Evolutionary conservation across 2,113 vertebrate genomes (phyloP).

Genomic region (Acrocephalus kingi): DNA sequence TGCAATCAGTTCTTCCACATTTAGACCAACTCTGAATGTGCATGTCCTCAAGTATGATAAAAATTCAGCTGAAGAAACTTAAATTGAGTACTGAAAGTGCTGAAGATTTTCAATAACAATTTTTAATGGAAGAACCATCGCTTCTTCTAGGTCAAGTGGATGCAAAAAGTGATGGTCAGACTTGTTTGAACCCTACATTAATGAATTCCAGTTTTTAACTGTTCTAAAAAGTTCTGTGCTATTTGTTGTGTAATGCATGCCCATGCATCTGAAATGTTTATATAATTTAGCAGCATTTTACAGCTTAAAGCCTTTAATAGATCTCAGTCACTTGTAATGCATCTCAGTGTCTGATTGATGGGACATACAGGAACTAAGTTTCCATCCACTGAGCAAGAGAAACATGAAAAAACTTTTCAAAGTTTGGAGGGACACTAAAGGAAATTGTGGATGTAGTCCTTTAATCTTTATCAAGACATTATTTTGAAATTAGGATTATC

Average conservation of each 20-base stretch:
- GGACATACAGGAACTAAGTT: not conserved
- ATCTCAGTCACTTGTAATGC: not conserved
- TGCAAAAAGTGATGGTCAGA: not conserved
- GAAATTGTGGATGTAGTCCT: not conserved
- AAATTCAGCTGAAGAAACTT: not conserved
- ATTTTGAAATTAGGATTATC: not conserved
- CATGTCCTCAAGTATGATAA: not conserved
- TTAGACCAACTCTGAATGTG: not conserved
- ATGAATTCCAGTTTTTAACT: not conserved
- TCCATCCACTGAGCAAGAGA: not conserved
- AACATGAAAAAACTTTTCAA: not conserved
- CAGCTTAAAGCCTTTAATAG: not conserved
- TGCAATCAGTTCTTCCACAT: constrained; percentile 9
- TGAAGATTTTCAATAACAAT: not conserved
- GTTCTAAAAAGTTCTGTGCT: not conserved
- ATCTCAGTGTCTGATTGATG: not conserved
- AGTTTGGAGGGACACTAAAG: not conserved
- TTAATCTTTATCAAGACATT: not conserved
- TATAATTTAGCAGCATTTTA: not conserved
- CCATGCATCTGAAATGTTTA: not conserved
- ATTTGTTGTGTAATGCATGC: not conserved
- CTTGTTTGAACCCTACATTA: not conserved
- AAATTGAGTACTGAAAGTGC: not conserved
- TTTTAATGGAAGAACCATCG: not conserved
- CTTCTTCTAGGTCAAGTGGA: not conserved